Percentiles rank a stretch among this genome's conserved stretches.
These are phyloP conservation scores for Phenganax subtilis DNA, from an alignment of 92 coral and sea anemone species.

Conservation along the genomic window DNA sequence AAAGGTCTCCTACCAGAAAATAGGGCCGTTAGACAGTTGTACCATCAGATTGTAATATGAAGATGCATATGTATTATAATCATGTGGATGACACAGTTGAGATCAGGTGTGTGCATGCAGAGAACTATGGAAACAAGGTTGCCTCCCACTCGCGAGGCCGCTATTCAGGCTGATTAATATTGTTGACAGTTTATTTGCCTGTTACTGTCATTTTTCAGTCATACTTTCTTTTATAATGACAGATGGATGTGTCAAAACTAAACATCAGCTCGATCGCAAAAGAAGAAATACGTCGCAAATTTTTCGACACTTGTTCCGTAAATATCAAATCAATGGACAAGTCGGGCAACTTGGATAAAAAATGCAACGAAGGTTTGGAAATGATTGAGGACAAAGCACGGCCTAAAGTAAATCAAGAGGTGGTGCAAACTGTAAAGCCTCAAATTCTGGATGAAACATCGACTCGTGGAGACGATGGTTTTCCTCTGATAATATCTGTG, in stretches of 20 bases:
- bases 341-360: not conserved
- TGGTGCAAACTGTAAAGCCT: not conserved
- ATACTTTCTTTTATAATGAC: not conserved
- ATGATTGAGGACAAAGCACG: not conserved
- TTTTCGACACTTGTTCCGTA: conserved; percentile 11
- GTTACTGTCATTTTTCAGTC: too few species aligned
- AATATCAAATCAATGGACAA: conserved; percentile 9
- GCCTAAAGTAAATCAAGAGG: conserved; percentile 12
- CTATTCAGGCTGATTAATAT: too few species aligned
- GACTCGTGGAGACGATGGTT: conserved; percentile 19
- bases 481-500: conserved; percentile 35
- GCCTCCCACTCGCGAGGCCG: too few species aligned
- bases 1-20: too few species aligned
- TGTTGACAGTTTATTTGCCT: too few species aligned
- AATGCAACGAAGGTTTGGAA: not conserved
- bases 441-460: not conserved
- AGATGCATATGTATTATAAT: too few species aligned
- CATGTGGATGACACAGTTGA: too few species aligned
- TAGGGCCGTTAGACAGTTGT: too few species aligned
- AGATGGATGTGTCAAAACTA: conserved; percentile 31
- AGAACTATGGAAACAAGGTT: too few species aligned
- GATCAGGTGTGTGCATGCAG: too few species aligned
- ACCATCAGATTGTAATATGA: too few species aligned
- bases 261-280: conserved; percentile 30
- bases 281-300: conserved; percentile 24